Evolutionary conservation across 2,888 invertebrate species (phyloP).

Genomic region (Adineta ricciae): DNA sequence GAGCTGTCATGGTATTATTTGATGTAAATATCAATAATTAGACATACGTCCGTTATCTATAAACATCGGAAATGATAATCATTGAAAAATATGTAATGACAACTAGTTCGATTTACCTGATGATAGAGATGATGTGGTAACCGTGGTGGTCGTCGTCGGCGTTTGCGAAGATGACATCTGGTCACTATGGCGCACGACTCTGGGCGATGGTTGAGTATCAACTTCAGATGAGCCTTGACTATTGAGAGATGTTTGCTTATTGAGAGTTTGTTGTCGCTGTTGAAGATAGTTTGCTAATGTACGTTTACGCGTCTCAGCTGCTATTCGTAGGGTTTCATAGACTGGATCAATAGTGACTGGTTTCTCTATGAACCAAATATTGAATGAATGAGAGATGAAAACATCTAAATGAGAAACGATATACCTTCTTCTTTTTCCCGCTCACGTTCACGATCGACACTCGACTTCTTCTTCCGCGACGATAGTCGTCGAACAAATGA

Average conservation of each 20-base stretch:
- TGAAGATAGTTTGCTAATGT: neutral
- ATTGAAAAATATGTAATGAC: neutral
- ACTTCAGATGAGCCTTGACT: neutral
- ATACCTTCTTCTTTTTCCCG: neutral
- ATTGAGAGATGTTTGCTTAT: constrained; percentile 10
- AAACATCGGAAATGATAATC: neutral
- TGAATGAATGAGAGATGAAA: neutral
- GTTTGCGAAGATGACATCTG: neutral
- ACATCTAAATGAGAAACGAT: neutral
- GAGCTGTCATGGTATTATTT: neutral
- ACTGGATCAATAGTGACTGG: neutral
- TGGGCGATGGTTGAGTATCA: neutral
- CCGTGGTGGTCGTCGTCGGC: neutral
- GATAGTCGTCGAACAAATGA: neutral
- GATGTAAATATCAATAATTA: neutral
- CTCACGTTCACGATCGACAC: neutral
- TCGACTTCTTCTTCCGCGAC: neutral
- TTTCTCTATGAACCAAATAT: neutral
- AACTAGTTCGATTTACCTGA: neutral
- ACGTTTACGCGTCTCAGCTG: constrained; percentile 6
- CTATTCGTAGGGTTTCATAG: neutral
- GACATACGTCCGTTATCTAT: neutral
- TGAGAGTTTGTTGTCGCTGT: constrained; percentile 2
- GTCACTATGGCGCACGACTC: neutral
- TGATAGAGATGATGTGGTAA: neutral